Evolutionary conservation across 1,140 invertebrate genomes (phyloP), one percentile per base, ranked within the genome.

Genomic region (Tetragnatha versicolor): DNA sequence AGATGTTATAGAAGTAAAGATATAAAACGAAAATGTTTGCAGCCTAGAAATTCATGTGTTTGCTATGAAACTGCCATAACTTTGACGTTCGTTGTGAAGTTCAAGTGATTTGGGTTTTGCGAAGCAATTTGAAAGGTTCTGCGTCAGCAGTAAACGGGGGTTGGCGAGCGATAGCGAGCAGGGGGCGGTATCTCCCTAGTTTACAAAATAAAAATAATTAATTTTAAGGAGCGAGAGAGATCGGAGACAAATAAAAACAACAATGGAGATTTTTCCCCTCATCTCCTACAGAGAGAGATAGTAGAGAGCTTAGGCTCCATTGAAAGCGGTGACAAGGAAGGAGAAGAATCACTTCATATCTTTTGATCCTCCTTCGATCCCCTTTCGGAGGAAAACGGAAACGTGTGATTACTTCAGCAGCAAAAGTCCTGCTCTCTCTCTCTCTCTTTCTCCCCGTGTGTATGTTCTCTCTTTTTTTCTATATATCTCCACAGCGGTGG

Each of bases 391-490:
- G 49, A 53, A 53, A 70, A 55, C 68, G 68, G 68, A 70, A 70
- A 70, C 55, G 68, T 70, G 49, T 70, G 68, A 70, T 70, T 70
- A 70, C 68, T 37, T 17, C 49, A 55, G 29, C n/a, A 58, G 31
- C 68, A 55, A 55, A 70, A 70, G 47, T 70, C 68, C 25, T 14
- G 61, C 27, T 45, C 61, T 27, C 39, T 22, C 60, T 10, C 37
- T 61, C 29, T 61, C 29, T 39, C 37, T 17, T 3, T 5, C 20
- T 25, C n/a, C n/a, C n/a, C n/a, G n/a, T n/a, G n/a, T n/a, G n/a
- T n/a, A 12, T 9, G 9, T 53, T 55, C 17, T 70, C 39, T 12
- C 35, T 33, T 55, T 14, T 55, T 55, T 70, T 37, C 12, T 39
- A 63, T 66, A 29, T 66, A 22, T 66, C 39, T 66, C 63, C 29